Base-by-base conservation (phyloP, 2,113 vertebrate species). In the Semicossyphus pulcher region DNA sequence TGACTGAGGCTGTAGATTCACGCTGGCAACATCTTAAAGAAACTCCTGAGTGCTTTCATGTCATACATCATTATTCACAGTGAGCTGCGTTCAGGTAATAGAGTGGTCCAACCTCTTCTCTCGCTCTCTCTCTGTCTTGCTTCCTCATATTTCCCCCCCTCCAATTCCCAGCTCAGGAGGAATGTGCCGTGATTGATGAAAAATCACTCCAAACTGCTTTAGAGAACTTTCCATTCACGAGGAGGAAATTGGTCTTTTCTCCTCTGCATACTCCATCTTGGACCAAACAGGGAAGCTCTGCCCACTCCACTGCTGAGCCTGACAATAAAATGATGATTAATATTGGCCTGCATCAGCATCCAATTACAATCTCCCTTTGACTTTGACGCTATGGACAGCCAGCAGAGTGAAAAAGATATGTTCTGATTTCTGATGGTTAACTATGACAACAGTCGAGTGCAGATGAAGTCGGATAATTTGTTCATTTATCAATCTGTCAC, bases 141-240 rank as follows among this genome's bases (percentile, higher is more conserved):
- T 39, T 34, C 20, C 80, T 59, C 29, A 45, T 18, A n/a, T 25
- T 11, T 16, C 36, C 2, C 2, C 8, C 51, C 36, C 1, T 20
- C 56, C 69, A 56, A 85, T 67, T 86, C 93, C 89, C 61, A 76
- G 90, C 95, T 95, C 94, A 92, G 93, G 94, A 95, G 94, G 96
- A 89, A 94, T 93, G 94, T 92, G 92, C 92, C 69, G 88, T 96
- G 95, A 97, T 96, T 96, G 95, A 97, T 97, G 95, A 94, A 91
- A 94, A 94, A 96, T 96, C 93, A 94, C 94, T 95, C 94, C 80
- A 84, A 96, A 95, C 90, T 95, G 93, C 93, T 95, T 95, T 94
- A 94, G 93, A 97, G 95, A 94, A 93, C 94, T 96, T 97, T 95
- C 95, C 94, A 95, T 98, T 98, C 95, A 93, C 75, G 41, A 91